Conservation (phyloP, 2,797 vertebrate species). For the Scolopax rusticola region DNA sequence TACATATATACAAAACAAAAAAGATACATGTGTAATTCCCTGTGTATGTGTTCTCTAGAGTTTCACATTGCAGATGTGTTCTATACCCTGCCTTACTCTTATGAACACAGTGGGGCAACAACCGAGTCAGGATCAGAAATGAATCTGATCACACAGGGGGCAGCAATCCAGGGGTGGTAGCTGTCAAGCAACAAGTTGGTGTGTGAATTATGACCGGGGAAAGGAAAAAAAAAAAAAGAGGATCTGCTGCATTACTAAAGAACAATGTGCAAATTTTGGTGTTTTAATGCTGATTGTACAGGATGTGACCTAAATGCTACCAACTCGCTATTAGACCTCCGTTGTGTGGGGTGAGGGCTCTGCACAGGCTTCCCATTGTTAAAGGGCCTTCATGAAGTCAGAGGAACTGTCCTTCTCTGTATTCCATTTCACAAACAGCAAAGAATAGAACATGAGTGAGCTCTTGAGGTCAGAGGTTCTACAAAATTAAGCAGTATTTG, state of each 20-base stretch:
- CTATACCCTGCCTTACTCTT: rapidly evolving
- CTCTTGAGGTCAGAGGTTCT: background rate
- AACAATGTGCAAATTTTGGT: rapidly evolving
- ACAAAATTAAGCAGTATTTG: background rate
- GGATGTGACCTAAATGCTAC: background rate
- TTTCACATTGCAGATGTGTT: rapidly evolving
- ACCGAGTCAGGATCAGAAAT: background rate
- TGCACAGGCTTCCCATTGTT: background rate
- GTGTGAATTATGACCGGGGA: background rate
- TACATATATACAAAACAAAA: background rate
- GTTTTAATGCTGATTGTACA: background rate
- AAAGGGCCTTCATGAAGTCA: background rate
- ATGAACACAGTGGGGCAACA: background rate
- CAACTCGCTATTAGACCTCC: background rate
- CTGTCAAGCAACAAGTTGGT: background rate
- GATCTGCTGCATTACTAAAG: background rate
- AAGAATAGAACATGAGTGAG: background rate
- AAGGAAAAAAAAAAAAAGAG: background rate
- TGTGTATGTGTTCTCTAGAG: background rate
- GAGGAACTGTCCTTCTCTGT: background rate
- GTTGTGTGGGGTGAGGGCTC: background rate
- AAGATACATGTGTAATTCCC: rapidly evolving
- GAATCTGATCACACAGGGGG: rapidly evolving
- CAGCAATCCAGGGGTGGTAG: background rate
- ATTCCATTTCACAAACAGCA: background rate